Conservation (phyloP, 2,113 vertebrate genomes). For the Xiphorhynchus elegans region DNA sequence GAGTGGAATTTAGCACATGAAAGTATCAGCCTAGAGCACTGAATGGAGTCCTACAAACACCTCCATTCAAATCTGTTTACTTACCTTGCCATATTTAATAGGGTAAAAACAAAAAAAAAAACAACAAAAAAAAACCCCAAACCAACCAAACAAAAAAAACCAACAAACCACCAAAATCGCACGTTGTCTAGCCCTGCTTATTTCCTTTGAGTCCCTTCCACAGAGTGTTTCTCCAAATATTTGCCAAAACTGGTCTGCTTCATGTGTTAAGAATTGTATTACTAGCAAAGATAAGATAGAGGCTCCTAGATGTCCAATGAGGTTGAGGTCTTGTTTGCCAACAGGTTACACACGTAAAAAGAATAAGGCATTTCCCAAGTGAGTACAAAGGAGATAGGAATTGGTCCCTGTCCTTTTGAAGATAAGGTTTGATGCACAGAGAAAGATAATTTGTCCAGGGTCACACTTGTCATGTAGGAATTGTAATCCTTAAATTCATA, state of each 20-base stretch:
- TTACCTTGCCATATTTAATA: neutral
- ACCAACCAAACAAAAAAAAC: no score
- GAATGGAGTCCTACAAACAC: neutral
- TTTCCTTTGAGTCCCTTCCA: neutral
- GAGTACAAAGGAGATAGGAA: neutral
- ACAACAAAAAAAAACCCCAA: no score
- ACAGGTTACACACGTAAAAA: fast-evolving
- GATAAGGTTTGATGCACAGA: neutral
- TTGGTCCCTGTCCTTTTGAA: neutral
- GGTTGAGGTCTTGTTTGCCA: neutral
- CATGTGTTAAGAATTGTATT: neutral
- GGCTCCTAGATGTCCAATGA: neutral
- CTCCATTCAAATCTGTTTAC: neutral
- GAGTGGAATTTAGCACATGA: neutral
- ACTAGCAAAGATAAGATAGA: neutral
- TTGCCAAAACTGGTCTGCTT: neutral
- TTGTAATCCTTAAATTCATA: neutral
- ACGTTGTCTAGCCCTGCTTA: neutral
- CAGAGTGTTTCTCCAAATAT: neutral
- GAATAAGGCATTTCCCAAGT: neutral
- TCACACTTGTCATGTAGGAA: neutral
- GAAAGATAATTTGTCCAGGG: neutral
- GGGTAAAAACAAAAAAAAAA: neutral
- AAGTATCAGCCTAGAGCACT: neutral
- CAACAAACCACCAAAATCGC: no score